phyloP scores from a whole-genome alignment of 2,113 vertebrate genomes.

The Myocastor coypus region DNA sequence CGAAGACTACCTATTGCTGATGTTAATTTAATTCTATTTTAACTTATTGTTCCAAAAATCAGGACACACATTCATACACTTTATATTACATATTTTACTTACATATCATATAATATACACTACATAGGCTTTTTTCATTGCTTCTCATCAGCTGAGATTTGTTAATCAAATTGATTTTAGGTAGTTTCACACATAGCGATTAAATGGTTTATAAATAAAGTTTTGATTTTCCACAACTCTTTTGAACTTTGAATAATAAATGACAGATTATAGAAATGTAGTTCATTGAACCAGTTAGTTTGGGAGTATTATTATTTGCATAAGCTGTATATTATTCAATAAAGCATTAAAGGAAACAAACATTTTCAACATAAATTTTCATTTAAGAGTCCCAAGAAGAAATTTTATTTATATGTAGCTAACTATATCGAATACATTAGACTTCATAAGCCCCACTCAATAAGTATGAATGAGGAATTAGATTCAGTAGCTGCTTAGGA shows the following conservation, averaged over 20 bases:
- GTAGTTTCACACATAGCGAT: neutral
- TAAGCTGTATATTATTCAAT: conserved; percentile 20
- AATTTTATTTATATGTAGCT: conserved; percentile 13
- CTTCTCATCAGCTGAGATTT: neutral
- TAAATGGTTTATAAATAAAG: conserved; percentile 33
- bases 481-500: neutral
- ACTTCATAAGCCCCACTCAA: conserved; percentile 21
- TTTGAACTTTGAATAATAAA: neutral
- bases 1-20: neutral
- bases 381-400: neutral
- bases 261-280: neutral
- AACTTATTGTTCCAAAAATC: conserved; percentile 27
- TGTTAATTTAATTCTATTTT: neutral
- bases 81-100: neutral
- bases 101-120: neutral
- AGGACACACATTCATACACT: neutral
- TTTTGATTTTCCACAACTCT: neutral
- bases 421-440: conserved; percentile 11
- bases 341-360: conserved; percentile 7
- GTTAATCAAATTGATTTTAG: neutral
- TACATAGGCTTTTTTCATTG: neutral
- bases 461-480: conserved; percentile 33
- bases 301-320: conserved; percentile 22
- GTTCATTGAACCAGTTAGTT: neutral
- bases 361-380: conserved; percentile 40